Conservation (phyloP, 2,113 vertebrate species). For the Passer domesticus region DNA sequence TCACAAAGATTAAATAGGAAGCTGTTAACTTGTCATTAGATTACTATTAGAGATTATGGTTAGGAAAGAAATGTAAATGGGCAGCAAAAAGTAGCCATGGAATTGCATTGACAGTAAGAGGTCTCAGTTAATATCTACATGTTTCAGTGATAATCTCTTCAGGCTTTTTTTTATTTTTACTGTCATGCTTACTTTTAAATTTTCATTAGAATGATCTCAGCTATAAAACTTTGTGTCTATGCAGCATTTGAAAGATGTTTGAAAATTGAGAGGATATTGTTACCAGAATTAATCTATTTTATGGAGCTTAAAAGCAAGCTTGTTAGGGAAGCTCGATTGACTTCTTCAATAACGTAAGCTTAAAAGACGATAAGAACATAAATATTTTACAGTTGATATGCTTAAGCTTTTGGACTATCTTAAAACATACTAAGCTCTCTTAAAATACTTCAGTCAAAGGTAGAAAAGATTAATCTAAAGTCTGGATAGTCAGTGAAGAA, state of each 20-base stretch:
- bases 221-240: background rate
- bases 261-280: background rate
- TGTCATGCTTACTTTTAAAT: background rate
- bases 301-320: background rate
- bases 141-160: background rate
- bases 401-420: background rate
- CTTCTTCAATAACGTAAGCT: background rate
- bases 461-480: background rate
- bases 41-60: background rate
- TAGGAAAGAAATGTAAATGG: background rate
- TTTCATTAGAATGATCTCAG: background rate
- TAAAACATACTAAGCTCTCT: background rate
- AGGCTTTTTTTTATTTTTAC: background rate
- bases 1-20: background rate
- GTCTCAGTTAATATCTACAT: background rate
- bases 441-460: background rate
- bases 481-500: background rate
- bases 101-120: background rate
- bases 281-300: background rate
- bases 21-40: background rate
- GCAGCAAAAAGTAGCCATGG: background rate
- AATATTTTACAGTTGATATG: background rate
- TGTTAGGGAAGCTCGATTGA: background rate
- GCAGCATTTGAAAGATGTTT: background rate
- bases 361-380: background rate